phyloP scores from a whole-genome alignment of 2,888 invertebrate genomes.

The Philopedon plagiatum region DNA sequence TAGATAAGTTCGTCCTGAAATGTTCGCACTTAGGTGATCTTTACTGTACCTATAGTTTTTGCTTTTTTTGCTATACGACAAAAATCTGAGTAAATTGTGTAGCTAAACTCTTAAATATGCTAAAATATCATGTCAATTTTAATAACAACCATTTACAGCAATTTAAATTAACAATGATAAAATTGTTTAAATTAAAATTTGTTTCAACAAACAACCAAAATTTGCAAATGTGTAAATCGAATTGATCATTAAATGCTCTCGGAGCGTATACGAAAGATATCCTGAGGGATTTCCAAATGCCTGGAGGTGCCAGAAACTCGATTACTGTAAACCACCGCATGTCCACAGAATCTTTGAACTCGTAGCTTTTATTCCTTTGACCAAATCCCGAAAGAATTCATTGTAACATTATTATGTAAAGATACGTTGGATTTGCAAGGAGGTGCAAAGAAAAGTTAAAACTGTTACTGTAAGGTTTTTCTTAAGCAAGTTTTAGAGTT shows the following conservation, averaged over 20 bases:
- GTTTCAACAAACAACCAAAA: slow-evolving; percentile 18
- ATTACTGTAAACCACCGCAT: slow-evolving; percentile 60
- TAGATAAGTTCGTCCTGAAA: no score
- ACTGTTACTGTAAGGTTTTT: slow-evolving; percentile 17
- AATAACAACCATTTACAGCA: no score
- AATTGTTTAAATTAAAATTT: not conserved
- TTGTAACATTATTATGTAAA: slow-evolving; percentile 44
- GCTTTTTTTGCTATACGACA: no score
- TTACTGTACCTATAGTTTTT: no score
- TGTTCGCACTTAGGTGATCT: no score
- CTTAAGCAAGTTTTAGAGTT: not conserved
- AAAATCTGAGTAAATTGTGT: no score
- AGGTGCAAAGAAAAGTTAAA: slow-evolving; percentile 23
- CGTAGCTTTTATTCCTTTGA: slow-evolving; percentile 51
- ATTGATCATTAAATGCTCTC: slow-evolving; percentile 50
- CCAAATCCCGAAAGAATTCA: slow-evolving; percentile 29
- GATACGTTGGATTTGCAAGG: slow-evolving; percentile 20
- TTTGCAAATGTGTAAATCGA: slow-evolving; percentile 45
- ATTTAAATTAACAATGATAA: no score
- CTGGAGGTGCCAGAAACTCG: slow-evolving; percentile 48
- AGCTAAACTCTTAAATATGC: no score
- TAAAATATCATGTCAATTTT: no score
- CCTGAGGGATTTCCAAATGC: slow-evolving; percentile 35
- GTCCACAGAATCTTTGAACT: slow-evolving; percentile 64
- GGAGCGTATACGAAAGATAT: slow-evolving; percentile 36